Evolutionary conservation across 1,140 invertebrate species (phyloP).

Genomic region (Nymphalis io): DNA sequence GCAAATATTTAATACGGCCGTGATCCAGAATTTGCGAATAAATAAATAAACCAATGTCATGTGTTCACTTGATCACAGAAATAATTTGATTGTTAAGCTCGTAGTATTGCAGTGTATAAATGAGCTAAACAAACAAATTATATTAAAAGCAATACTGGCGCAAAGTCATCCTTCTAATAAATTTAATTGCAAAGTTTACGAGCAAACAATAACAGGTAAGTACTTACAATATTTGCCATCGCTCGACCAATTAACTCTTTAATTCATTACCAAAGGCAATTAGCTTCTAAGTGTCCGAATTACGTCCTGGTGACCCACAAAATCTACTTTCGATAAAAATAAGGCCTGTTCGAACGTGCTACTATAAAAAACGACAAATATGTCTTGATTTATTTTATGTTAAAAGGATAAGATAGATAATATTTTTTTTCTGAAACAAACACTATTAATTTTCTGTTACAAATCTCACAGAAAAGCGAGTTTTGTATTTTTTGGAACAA

Average conservation of each 20-base stretch:
- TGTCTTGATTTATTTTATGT: background rate
- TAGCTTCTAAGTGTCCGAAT: slow-evolving; percentile 12
- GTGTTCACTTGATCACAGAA: too few relatives aligned
- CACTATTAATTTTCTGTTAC: too few relatives aligned
- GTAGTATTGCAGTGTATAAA: background rate
- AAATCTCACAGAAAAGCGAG: too few relatives aligned
- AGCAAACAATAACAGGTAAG: slow-evolving; percentile 3
- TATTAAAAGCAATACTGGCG: slow-evolving; percentile 3
- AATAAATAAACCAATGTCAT: too few relatives aligned
- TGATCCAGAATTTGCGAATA: too few relatives aligned
- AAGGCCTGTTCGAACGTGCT: background rate
- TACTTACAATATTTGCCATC: slow-evolving; percentile 12
- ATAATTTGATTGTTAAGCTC: background rate
- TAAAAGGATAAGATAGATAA: too few relatives aligned
- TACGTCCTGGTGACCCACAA: slow-evolving; percentile 2
- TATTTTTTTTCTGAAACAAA: too few relatives aligned
- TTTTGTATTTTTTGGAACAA: too few relatives aligned
- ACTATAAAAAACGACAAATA: background rate
- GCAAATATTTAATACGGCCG: too few relatives aligned
- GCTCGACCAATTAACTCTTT: slow-evolving; percentile 15
- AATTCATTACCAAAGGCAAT: slow-evolving; percentile 22
- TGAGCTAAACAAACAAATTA: slow-evolving; percentile 3
- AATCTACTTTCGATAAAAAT: background rate
- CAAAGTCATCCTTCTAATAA: background rate
- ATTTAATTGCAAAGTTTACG: slow-evolving; percentile 15